Percentiles rank a stretch among this genome's conserved stretches.
Evolutionary conservation across 1,140 invertebrate species (phyloP).

Genomic region (Campodea augens): DNA sequence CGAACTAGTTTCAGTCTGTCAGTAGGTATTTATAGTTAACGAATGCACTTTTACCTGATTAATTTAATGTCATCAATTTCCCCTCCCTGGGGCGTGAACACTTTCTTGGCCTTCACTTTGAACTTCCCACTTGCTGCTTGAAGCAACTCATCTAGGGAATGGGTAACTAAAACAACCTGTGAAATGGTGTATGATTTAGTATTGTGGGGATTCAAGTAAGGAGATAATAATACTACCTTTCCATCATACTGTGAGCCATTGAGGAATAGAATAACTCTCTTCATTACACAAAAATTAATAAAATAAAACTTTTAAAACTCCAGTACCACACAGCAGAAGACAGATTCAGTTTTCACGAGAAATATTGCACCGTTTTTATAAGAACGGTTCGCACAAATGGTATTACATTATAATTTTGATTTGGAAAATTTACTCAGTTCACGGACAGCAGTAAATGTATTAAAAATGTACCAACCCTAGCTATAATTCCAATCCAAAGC

Average conservation of each 20-base stretch:
- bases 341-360: too few relatives aligned
- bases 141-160: constrained; percentile 34
- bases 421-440: too few relatives aligned
- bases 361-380: too few relatives aligned
- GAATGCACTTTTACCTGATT: constrained; percentile 26
- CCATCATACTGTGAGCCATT: constrained; percentile 34
- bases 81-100: constrained; percentile 39
- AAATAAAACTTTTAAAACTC: too few relatives aligned
- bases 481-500: too few relatives aligned
- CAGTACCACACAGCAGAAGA: too few relatives aligned
- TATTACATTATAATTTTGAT: too few relatives aligned
- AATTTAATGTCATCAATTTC: constrained; percentile 40
- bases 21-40: not conserved
- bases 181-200: constrained; percentile 7
- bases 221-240: constrained; percentile 25
- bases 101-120: constrained; percentile 26
- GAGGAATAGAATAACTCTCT: constrained; percentile 32
- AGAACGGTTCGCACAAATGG: too few relatives aligned
- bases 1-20: not conserved
- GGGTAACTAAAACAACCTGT: constrained; percentile 33
- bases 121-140: constrained; percentile 30
- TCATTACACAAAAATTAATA: constrained; percentile 21
- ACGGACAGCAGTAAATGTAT: too few relatives aligned
- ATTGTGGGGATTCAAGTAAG: constrained; percentile 4
- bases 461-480: too few relatives aligned